A percentile compares a stretch with the other conserved stretches of the same genome.
phyloP scores from a whole-genome alignment of 2,888 invertebrate species.

The Chaetogeoica ovagalla region DNA sequence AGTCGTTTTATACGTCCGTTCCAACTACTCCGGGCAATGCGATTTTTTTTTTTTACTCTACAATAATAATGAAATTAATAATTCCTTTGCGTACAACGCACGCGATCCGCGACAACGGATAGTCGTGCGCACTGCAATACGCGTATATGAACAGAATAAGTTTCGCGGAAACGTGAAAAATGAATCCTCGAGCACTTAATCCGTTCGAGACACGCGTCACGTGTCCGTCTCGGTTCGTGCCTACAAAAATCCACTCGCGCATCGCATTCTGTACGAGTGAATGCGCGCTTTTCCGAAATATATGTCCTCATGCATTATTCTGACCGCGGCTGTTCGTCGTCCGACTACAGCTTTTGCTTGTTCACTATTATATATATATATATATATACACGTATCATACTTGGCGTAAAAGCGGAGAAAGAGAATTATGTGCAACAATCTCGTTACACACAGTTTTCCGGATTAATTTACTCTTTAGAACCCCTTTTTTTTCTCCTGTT shows the following conservation, averaged over 20 bases:
- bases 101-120: no score
- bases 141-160: background rate
- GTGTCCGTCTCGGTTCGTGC: no score
- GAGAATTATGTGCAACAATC: conserved; percentile 14
- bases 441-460: background rate
- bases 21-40: no score
- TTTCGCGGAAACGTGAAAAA: conserved; percentile 1
- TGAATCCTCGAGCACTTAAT: background rate
- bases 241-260: no score
- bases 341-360: background rate
- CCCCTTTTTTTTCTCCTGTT: conserved; percentile 32
- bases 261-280: background rate
- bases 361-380: no score
- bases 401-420: background rate
- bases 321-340: background rate
- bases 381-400: no score
- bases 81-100: no score
- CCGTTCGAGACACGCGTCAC: background rate
- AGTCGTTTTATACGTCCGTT: no score
- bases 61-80: no score
- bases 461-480: conserved; percentile 17
- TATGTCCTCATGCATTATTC: conserved; percentile 26
- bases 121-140: no score
- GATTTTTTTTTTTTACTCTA: no score
- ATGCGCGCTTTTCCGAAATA: conserved; percentile 1